A percentile compares a stretch with the other conserved stretches of the same genome.
phyloP scores from a whole-genome alignment of 2,113 vertebrate species.

The Accipiter cooperii region DNA sequence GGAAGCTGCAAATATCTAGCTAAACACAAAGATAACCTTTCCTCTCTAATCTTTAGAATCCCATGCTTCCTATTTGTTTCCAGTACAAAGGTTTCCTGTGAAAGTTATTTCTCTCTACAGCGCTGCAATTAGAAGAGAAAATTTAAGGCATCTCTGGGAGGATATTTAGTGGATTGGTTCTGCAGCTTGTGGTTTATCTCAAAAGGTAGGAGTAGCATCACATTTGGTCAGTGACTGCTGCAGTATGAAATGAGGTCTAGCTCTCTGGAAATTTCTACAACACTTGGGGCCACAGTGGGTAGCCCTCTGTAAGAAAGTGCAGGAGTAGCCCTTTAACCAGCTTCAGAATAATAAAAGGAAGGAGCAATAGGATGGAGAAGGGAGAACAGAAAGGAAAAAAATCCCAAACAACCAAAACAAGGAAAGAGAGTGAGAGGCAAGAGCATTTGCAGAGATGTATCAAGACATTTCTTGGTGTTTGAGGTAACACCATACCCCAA shows the following conservation, averaged over 20 bases:
- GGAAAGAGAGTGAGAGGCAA: not conserved
- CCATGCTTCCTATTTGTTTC: not conserved
- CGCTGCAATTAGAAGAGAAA: not conserved
- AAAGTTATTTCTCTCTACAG: not conserved
- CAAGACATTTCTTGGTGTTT: not conserved
- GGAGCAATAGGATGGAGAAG: not conserved
- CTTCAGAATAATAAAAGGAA: not conserved
- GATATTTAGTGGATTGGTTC: not conserved
- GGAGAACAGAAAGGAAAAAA: not conserved
- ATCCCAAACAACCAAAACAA: not conserved
- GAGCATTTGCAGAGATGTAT: not conserved
- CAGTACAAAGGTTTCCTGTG: not conserved
- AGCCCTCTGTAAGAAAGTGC: not conserved
- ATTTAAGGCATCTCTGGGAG: not conserved
- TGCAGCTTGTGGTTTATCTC: not conserved
- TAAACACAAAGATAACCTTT: not conserved
- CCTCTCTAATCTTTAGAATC: not conserved
- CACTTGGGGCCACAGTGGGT: not conserved
- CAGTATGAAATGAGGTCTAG: not conserved
- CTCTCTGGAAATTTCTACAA: not conserved
- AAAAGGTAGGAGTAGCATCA: not conserved
- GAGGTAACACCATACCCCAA: not conserved
- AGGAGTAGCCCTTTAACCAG: not conserved
- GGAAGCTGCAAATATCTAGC: not conserved
- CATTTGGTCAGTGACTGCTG: not conserved